Evolutionary conservation across 2,113 vertebrate species (phyloP).

Genomic region (Psammodynastes pulverulentus): DNA sequence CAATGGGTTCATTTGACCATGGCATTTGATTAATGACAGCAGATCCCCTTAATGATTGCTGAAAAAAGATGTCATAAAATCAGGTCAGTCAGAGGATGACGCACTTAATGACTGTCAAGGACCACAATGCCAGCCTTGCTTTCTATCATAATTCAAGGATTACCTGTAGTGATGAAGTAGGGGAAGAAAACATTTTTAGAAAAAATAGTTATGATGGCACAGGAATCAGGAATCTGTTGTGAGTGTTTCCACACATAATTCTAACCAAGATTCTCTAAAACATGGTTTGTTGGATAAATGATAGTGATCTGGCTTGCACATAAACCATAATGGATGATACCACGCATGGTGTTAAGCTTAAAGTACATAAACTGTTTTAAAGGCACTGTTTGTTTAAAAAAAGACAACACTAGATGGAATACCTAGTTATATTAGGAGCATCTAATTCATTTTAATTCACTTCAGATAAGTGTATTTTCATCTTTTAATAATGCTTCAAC

Average conservation of each 20-base stretch:
- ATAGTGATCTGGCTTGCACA: not conserved
- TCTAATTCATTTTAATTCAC: not conserved
- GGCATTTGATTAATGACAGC: not conserved
- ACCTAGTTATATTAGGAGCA: not conserved
- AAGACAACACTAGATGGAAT: not conserved
- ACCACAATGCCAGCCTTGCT: not conserved
- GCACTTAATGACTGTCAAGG: not conserved
- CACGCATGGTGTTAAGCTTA: not conserved
- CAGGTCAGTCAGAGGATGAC: not conserved
- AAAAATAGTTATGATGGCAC: not conserved
- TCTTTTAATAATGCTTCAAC: not conserved
- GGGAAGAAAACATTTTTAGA: not conserved
- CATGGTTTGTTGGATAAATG: not conserved
- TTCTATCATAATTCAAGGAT: not conserved
- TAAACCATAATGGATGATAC: not conserved
- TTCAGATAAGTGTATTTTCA: not conserved
- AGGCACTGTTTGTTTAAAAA: not conserved
- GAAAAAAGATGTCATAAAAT: not conserved
- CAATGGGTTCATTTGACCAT: not conserved
- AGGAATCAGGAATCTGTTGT: not conserved
- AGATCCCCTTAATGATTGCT: not conserved
- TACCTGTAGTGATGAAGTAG: not conserved
- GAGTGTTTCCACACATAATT: not conserved
- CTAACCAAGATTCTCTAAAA: not conserved
- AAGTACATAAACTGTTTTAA: not conserved